phyloP scores from a whole-genome alignment of 2,113 vertebrate species.

The Hyla sarda region DNA sequence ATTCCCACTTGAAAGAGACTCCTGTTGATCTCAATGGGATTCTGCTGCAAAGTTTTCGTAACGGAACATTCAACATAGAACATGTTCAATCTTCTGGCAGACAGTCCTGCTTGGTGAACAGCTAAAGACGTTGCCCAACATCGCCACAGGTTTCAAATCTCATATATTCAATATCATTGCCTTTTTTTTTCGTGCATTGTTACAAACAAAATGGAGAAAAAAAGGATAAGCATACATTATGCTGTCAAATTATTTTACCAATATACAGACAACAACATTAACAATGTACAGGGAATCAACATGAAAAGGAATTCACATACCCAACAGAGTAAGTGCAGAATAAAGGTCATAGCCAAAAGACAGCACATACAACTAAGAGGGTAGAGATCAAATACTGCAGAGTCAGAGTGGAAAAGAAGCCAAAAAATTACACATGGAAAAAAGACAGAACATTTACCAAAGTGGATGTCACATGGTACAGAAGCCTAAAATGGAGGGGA shows the following conservation, averaged over 20 bases:
- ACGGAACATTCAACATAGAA: too few species aligned
- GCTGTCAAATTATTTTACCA: neutral
- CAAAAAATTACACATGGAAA: neutral
- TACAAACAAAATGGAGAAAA: neutral
- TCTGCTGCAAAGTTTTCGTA: too few species aligned
- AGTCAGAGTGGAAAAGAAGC: neutral
- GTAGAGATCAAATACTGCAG: neutral
- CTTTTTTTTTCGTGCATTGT: too few species aligned
- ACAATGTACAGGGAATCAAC: neutral
- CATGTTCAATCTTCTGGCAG: too few species aligned
- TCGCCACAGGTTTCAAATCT: too few species aligned
- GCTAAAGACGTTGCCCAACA: too few species aligned
- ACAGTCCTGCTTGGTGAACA: too few species aligned
- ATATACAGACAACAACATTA: neutral
- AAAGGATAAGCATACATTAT: neutral
- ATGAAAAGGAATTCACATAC: constrained; percentile 1
- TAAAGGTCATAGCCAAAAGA: neutral
- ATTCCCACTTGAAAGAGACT: too few species aligned
- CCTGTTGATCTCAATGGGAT: too few species aligned
- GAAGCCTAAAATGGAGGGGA: neutral
- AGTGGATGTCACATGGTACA: neutral
- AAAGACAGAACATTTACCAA: too few species aligned
- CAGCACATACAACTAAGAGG: neutral
- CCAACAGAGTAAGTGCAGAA: neutral
- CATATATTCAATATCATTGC: too few species aligned